phyloP scores from a whole-genome alignment of 2,797 vertebrate genomes.

The Myotis findleyi region DNA sequence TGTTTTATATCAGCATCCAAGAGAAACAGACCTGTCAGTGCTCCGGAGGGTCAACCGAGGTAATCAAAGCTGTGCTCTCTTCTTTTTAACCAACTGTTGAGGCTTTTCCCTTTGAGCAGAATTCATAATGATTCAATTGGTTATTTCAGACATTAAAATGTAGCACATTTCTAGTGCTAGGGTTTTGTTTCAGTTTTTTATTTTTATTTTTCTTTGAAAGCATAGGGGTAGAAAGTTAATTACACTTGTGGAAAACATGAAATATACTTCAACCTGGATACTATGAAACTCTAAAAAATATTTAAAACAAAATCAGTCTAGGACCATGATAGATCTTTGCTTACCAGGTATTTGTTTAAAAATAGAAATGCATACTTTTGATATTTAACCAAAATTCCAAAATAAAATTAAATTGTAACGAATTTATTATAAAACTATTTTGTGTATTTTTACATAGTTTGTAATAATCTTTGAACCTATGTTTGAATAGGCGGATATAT shows the following conservation, averaged over 20 bases:
- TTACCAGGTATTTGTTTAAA: slow-evolving; percentile 43
- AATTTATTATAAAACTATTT: slow-evolving; percentile 34
- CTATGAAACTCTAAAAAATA: slow-evolving; percentile 37
- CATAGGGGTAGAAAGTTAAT: slow-evolving; percentile 54
- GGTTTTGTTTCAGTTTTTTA: slow-evolving; percentile 62
- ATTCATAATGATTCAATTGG: slow-evolving; percentile 71
- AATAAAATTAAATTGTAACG: slow-evolving; percentile 40
- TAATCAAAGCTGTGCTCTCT: slow-evolving; percentile 86
- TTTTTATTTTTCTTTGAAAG: slow-evolving; percentile 56
- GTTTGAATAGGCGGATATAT: background rate
- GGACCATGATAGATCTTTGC: background rate
- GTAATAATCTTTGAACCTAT: background rate
- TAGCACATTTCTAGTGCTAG: slow-evolving; percentile 11
- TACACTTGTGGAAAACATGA: slow-evolving; percentile 34
- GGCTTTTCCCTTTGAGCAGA: slow-evolving; percentile 73
- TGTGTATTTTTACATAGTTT: slow-evolving; percentile 49
- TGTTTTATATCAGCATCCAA: slow-evolving; percentile 79
- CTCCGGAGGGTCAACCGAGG: slow-evolving; percentile 85
- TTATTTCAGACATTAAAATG: slow-evolving; percentile 74
- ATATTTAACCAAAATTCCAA: slow-evolving; percentile 58
- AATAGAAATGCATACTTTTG: slow-evolving; percentile 15
- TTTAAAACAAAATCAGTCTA: background rate
- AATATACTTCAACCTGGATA: background rate
- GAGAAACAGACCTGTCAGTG: slow-evolving; percentile 85
- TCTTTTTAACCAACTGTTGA: slow-evolving; percentile 78